A percentile compares a stretch with the other conserved stretches of the same genome.
These are phyloP conservation scores for Sanderia malayensis DNA, from an alignment of 30 jellyfish, hydroid and myxozoan genomes.

Conservation along the genomic window DNA sequence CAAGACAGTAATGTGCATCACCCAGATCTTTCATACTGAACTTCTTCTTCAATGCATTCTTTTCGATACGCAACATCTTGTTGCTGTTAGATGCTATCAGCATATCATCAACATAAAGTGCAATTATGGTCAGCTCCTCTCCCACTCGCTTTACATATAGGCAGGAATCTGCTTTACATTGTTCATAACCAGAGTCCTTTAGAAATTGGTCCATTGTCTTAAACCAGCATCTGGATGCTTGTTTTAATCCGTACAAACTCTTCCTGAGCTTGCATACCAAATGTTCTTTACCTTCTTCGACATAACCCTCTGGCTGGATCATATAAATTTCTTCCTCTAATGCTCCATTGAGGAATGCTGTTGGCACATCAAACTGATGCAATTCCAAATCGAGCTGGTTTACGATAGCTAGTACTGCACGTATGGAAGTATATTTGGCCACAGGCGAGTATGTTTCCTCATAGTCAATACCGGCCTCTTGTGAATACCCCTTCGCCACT, in stretches of 20 bases:
- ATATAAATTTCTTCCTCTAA: slow-evolving; percentile 37
- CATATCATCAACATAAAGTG: slow-evolving; percentile 31
- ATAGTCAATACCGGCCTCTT: too few species aligned
- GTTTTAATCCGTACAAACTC: slow-evolving; percentile 19
- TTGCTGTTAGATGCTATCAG: slow-evolving; percentile 33
- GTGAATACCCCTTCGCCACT: slow-evolving; percentile 51
- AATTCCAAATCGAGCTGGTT: slow-evolving; percentile 7
- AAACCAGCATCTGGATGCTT: slow-evolving; percentile 22
- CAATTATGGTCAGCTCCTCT: slow-evolving; percentile 9
- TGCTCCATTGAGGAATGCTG: slow-evolving; percentile 46
- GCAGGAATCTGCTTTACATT: slow-evolving; percentile 8
- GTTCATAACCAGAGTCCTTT: background rate
- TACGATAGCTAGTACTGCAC: slow-evolving; percentile 22
- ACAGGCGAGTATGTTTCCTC: too few species aligned
- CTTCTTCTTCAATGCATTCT: slow-evolving; percentile 13
- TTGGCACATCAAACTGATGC: slow-evolving; percentile 20
- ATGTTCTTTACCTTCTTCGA: background rate
- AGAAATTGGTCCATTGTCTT: background rate
- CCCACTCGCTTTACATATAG: slow-evolving; percentile 24
- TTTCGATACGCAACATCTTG: slow-evolving; percentile 10
- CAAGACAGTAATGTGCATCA: slow-evolving; percentile 30
- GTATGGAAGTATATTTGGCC: background rate
- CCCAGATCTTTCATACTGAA: slow-evolving; percentile 43
- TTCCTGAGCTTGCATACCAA: too few species aligned
- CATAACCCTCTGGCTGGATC: slow-evolving; percentile 18